Percentiles rank a stretch among this genome's conserved stretches.
phyloP scores from a whole-genome alignment of 2,888 invertebrate species.

The Chaetoderma sp. region DNA sequence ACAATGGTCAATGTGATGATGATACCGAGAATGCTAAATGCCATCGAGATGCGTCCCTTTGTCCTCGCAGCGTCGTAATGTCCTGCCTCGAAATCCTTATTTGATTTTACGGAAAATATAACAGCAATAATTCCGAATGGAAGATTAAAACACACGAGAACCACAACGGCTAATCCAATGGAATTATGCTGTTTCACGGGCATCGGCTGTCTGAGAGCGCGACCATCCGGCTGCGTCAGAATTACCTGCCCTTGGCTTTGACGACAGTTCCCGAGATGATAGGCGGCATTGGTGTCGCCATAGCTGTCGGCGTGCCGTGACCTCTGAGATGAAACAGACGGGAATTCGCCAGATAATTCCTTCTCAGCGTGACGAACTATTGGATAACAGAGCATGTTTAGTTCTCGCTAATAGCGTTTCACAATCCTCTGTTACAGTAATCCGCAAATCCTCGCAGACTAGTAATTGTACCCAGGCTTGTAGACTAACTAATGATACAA shows the following conservation, averaged over 20 bases:
- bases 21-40: slow-evolving; percentile 34
- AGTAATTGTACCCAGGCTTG: too few relatives aligned
- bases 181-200: slow-evolving; percentile 31
- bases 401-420: too few relatives aligned
- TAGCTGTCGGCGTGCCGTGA: neutral
- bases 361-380: too few relatives aligned
- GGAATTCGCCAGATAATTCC: too few relatives aligned
- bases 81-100: slow-evolving; percentile 35
- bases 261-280: neutral
- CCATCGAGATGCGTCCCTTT: slow-evolving; percentile 36
- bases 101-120: slow-evolving; percentile 37
- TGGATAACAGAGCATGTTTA: too few relatives aligned
- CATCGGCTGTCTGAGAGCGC: slow-evolving; percentile 19
- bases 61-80: slow-evolving; percentile 22
- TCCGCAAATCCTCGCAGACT: too few relatives aligned
- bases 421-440: too few relatives aligned
- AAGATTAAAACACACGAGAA: slow-evolving; percentile 39
- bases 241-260: slow-evolving; percentile 27
- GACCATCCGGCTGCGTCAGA: slow-evolving; percentile 34
- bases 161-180: slow-evolving; percentile 38
- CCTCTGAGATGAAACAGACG: too few relatives aligned
- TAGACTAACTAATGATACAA: too few relatives aligned
- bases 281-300: neutral
- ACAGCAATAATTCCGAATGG: slow-evolving; percentile 38
- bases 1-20: slow-evolving; percentile 27